Evolutionary conservation across 2,113 vertebrate genomes (phyloP).

Genomic region (Phalacrocorax carbo): DNA sequence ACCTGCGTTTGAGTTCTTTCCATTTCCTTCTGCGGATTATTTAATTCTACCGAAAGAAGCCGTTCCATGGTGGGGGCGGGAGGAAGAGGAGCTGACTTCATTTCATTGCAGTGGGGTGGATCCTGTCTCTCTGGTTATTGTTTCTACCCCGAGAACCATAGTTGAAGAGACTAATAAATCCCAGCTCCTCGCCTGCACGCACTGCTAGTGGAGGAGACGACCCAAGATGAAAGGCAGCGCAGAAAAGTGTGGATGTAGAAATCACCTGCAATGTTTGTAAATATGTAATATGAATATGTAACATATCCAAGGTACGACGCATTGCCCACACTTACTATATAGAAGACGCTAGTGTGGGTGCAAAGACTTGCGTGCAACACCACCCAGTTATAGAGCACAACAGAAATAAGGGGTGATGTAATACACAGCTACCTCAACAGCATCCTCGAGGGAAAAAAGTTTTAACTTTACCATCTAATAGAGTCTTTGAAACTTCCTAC

Average conservation of each 20-base stretch:
- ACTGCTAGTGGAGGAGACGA: too few species aligned
- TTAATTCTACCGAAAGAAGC: background rate
- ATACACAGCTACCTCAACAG: background rate
- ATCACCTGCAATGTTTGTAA: rapidly evolving
- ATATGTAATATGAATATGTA: rapidly evolving
- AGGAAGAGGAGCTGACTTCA: background rate
- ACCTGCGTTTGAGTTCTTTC: rapidly evolving
- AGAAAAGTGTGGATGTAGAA: rapidly evolving
- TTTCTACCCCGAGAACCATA: background rate
- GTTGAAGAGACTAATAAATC: background rate
- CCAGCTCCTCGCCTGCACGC: rapidly evolving
- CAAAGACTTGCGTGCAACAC: rapidly evolving
- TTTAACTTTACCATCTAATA: background rate
- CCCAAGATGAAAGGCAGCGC: background rate
- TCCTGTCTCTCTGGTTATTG: background rate
- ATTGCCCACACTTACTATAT: background rate
- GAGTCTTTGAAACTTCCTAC: conserved; percentile 10
- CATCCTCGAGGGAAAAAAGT: background rate
- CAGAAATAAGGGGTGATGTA: background rate
- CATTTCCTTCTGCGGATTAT: background rate
- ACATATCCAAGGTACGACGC: rapidly evolving
- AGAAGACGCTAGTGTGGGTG: rapidly evolving
- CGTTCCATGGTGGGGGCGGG: background rate
- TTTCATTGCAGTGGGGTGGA: background rate
- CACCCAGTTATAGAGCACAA: rapidly evolving